Evolutionary conservation across 2,888 invertebrate genomes (phyloP).

Genomic region (Noctua janthina): DNA sequence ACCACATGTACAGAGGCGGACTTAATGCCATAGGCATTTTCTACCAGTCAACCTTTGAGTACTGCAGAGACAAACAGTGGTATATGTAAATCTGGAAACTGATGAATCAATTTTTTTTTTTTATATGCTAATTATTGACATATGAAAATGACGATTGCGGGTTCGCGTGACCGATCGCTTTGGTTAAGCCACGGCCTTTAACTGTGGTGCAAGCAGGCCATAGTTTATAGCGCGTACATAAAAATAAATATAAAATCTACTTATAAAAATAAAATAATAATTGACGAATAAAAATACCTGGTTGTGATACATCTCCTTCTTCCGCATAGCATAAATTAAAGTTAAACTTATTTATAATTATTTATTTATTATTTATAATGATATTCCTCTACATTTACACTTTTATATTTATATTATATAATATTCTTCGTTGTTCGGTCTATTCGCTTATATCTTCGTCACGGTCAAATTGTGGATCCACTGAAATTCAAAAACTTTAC

Average conservation of each 20-base stretch:
- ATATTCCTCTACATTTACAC: constrained; percentile 43
- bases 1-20: too few relatives aligned
- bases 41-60: background rate
- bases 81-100: too few relatives aligned
- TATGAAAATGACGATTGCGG: background rate
- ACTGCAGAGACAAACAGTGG: background rate
- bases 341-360: constrained; percentile 51
- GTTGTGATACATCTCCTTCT: constrained; percentile 92
- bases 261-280: background rate
- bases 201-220: background rate
- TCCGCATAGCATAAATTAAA: constrained; percentile 73
- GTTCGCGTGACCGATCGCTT: background rate
- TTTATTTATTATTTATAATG: constrained; percentile 48
- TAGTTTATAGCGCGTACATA: background rate
- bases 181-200: background rate
- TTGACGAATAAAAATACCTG: constrained; percentile 86
- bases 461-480: constrained; percentile 53
- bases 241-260: background rate
- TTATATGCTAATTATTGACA: too few relatives aligned
- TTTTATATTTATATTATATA: constrained; percentile 36
- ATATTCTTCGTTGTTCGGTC: constrained; percentile 55
- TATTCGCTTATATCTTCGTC: constrained; percentile 57
- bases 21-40: too few relatives aligned
- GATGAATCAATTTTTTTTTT: too few relatives aligned
- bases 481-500: constrained; percentile 73